A percentile compares a stretch with the other conserved stretches of the same genome.
Conservation (phyloP, 2,113 vertebrate species). For the Todiramphus chloris region DNA sequence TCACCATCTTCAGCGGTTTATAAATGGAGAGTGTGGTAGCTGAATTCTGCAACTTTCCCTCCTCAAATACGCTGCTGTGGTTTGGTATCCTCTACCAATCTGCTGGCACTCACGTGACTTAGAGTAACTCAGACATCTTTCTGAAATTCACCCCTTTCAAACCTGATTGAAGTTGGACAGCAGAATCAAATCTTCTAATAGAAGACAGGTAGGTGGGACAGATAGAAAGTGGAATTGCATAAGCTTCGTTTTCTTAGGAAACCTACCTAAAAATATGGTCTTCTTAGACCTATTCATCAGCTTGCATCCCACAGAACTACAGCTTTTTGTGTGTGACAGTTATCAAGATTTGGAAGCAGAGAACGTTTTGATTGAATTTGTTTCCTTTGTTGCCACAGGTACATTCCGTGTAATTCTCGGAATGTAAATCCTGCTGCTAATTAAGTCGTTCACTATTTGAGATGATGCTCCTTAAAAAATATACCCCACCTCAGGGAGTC, state of each 20-base stretch:
- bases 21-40: not conserved
- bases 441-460: not conserved
- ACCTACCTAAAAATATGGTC: not conserved
- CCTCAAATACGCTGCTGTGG: not conserved
- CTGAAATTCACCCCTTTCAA: not conserved
- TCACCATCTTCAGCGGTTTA: not conserved
- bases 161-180: not conserved
- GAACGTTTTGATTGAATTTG: conserved; percentile 5
- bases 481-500: not conserved
- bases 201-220: not conserved
- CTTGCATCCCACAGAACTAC: not conserved
- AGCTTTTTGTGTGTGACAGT: not conserved
- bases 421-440: not conserved
- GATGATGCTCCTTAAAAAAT: not conserved
- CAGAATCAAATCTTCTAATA: not conserved
- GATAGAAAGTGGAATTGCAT: not conserved
- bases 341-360: not conserved
- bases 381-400: not conserved
- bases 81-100: not conserved
- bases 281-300: not conserved
- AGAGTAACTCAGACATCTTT: not conserved
- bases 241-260: not conserved
- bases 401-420: not conserved
- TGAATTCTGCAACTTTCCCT: not conserved
- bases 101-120: not conserved